Evolutionary conservation across 2,113 vertebrate genomes (phyloP).

Genomic region (Stegostoma tigrinum): DNA sequence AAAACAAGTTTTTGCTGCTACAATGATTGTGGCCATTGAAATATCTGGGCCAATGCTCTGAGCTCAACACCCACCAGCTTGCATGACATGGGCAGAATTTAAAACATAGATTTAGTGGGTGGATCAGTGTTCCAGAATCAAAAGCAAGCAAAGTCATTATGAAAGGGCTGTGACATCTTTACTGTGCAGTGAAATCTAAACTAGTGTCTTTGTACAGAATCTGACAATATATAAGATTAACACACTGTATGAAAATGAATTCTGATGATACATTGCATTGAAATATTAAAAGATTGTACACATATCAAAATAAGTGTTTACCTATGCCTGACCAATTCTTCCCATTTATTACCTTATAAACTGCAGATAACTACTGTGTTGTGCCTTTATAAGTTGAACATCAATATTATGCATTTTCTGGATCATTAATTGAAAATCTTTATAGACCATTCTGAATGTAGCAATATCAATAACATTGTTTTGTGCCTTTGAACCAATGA

Average conservation of each 20-base stretch:
- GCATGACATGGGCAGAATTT: background rate
- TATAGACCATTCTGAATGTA: background rate
- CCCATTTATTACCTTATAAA: background rate
- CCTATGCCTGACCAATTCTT: background rate
- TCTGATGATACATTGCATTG: background rate
- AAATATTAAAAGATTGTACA: background rate
- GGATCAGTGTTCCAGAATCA: background rate
- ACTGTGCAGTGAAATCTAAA: background rate
- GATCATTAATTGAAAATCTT: slow-evolving; percentile 13
- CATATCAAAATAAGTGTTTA: background rate
- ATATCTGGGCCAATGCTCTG: too few relatives aligned
- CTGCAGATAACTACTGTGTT: background rate
- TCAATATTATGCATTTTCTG: slow-evolving; percentile 7
- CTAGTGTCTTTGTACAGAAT: background rate
- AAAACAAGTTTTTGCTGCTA: too few relatives aligned
- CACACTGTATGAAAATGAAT: background rate
- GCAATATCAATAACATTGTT: background rate
- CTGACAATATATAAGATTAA: background rate
- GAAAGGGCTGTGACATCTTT: background rate
- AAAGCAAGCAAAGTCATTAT: background rate
- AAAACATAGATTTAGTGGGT: background rate
- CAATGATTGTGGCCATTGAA: too few relatives aligned
- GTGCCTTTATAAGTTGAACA: background rate
- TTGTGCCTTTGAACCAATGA: background rate
- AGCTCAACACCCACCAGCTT: background rate